These are phyloP conservation scores for Xenentodon cancila DNA, from an alignment of 2,797 vertebrate species.

Conservation along the genomic window DNA sequence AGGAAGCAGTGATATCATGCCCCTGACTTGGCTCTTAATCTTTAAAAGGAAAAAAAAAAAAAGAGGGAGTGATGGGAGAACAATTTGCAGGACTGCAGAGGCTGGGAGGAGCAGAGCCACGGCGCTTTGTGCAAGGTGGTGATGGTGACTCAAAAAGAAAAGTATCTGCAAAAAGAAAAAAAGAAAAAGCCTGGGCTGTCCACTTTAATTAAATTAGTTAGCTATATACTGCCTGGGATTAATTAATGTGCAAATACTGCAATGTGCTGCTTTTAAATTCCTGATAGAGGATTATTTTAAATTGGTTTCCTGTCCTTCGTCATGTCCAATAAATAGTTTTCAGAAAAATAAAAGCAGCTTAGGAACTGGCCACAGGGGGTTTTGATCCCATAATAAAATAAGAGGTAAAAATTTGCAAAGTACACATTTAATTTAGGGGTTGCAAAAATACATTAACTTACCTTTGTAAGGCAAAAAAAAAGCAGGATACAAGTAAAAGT, in stretches of 20 bases:
- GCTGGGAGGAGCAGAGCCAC: not conserved
- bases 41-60: not conserved
- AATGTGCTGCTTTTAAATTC: conserved; percentile 17
- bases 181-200: not conserved
- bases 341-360: not conserved
- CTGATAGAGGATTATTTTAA: not conserved
- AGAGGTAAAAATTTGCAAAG: not conserved
- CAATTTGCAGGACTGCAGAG: not conserved
- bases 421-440: not conserved
- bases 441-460: not conserved
- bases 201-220: conserved; percentile 18
- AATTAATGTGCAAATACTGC: conserved; percentile 39
- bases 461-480: no score
- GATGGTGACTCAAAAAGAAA: not conserved
- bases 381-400: not conserved
- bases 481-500: no score
- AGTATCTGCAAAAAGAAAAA: not conserved
- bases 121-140: not conserved
- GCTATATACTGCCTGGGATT: conserved; percentile 17
- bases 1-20: not conserved
- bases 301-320: conserved; percentile 13
- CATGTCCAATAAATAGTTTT: conserved; percentile 3
- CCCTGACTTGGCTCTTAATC: not conserved
- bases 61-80: not conserved
- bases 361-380: not conserved